Conservation (phyloP, 2,888 invertebrate genomes). For the Acrocyrtus sp. region DNA sequence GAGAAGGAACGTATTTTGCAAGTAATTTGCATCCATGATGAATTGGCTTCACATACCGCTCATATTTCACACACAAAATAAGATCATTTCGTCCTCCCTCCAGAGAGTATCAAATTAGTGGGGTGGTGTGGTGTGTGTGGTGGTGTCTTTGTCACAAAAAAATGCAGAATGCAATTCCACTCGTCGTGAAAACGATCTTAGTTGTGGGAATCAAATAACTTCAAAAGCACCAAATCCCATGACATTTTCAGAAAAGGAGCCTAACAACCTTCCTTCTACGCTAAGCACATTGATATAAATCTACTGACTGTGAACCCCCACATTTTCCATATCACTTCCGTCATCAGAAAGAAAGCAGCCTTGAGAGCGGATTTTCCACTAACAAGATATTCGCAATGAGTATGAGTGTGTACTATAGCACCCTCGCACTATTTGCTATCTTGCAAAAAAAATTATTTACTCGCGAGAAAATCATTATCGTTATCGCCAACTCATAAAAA, state of each 20-base stretch:
- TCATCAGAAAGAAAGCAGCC: too few relatives aligned
- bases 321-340: too few relatives aligned
- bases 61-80: not conserved
- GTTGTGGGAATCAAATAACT: not conserved
- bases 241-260: too few relatives aligned
- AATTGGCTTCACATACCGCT: not conserved
- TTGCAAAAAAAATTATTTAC: not conserved
- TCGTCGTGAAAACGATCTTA: conserved; percentile 10
- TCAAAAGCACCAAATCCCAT: too few relatives aligned
- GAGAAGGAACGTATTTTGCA: conserved; percentile 1
- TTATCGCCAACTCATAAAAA: not conserved
- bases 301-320: too few relatives aligned
- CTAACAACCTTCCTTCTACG: too few relatives aligned
- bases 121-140: not conserved
- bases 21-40: conserved; percentile 8
- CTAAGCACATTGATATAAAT: too few relatives aligned
- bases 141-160: not conserved
- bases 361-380: too few relatives aligned
- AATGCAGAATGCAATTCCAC: conserved; percentile 1
- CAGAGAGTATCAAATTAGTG: conserved; percentile 2
- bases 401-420: too few relatives aligned
- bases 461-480: not conserved
- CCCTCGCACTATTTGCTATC: too few relatives aligned
- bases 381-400: too few relatives aligned
- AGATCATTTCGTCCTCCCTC: not conserved